Evolutionary conservation across 2,797 vertebrate genomes (phyloP).

Genomic region (Gouania willdenowi): DNA sequence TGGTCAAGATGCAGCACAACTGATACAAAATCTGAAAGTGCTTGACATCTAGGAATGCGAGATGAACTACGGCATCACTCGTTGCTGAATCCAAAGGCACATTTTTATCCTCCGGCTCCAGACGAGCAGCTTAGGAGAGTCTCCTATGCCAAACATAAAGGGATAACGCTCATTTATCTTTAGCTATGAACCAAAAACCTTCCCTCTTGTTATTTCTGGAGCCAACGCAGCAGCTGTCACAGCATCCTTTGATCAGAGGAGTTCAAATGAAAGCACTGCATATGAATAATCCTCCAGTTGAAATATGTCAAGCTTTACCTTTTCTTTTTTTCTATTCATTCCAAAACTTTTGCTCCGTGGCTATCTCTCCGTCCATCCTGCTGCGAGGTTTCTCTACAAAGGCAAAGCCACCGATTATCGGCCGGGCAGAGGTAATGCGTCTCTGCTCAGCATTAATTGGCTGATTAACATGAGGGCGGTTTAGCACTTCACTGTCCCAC

Average conservation of each 20-base stretch:
- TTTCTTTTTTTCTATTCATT: background rate
- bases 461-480: slow-evolving; percentile 77
- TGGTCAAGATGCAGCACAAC: slow-evolving; percentile 1
- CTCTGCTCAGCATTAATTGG: slow-evolving; percentile 71
- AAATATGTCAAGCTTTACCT: background rate
- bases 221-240: slow-evolving; percentile 27
- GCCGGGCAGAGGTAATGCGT: slow-evolving; percentile 55
- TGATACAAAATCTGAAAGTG: slow-evolving; percentile 32
- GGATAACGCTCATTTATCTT: slow-evolving; percentile 46
- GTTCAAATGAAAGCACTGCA: slow-evolving; percentile 13
- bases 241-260: slow-evolving; percentile 15
- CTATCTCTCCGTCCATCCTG: background rate
- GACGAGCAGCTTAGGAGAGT: slow-evolving; percentile 3
- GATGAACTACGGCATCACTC: slow-evolving; percentile 35
- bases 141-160: slow-evolving; percentile 14
- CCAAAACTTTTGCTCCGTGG: background rate
- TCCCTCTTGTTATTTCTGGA: slow-evolving; percentile 26
- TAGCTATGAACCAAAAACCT: background rate
- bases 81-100: slow-evolving; percentile 1
- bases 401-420: slow-evolving; percentile 55
- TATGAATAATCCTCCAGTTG: slow-evolving; percentile 6
- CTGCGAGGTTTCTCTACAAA: slow-evolving; percentile 32
- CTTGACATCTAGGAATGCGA: slow-evolving; percentile 14
- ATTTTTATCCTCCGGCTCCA: background rate
- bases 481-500: slow-evolving; percentile 71